Base-by-base conservation (phyloP, 2,113 vertebrate species). In the Phaetusa simplex region DNA sequence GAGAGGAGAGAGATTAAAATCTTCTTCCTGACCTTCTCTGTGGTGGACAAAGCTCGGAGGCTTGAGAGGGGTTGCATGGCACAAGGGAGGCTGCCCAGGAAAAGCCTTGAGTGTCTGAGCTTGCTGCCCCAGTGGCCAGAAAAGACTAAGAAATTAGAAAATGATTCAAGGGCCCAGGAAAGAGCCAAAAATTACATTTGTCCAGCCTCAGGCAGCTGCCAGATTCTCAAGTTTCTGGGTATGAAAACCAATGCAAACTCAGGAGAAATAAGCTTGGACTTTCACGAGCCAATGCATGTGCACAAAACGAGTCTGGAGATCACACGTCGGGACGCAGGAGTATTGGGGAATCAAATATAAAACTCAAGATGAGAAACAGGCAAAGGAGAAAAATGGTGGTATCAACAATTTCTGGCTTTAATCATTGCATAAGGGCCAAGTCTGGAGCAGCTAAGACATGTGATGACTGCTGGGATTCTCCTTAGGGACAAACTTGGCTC, bases 401-500 rank as follows among this genome's bases (percentile, higher is more conserved):
- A 94, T 87, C 74, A 91, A 85, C 52, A 61, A 72, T 61, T 95
- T 76, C 92, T 94, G 82, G 58, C 55, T 96, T 88, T 90, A 96
- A 85, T 95, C 78, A 88, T 4, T 2, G 18, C 50, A 9, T 47
- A 70, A 91, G n/a, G 71, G 88, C 86, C 88, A 91, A 73, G 83
- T 76, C 80, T 91, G 66, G 52, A 91, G 65, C 83, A 90, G 72
- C 40, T 89, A 82, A 76, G 65, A 93, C 47, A 82, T 12, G 69
- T 67, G 83, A 87, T 89, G 91, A 82, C 77, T 91, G 52, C 69
- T 84, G 56, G 61, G 59, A 84, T 58, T 82, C 52, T 94, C 96
- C 73, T 77, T 21, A 52, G 83, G 56, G 88, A 89, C 83, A 89
- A 82, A 72, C 19, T 61, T 78, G 89, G 83, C 95, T 97, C 42